Base-by-base conservation (phyloP, 2,113 vertebrate genomes). In the Columba livia region DNA sequence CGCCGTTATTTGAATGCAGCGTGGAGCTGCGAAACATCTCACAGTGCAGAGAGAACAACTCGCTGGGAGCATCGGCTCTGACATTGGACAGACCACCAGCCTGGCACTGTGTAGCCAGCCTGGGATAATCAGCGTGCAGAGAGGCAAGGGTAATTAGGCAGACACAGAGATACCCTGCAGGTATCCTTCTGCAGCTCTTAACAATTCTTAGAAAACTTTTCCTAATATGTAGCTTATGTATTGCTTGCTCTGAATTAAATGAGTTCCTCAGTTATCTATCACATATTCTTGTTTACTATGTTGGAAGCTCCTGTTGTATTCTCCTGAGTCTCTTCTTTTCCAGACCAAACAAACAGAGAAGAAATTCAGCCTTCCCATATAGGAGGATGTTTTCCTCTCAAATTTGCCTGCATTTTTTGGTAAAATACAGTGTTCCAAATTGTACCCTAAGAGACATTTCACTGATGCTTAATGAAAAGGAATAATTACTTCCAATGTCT, bases 181-280 rank as follows among this genome's bases (percentile, higher is more conserved):
- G 88, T 86, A 93, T 19, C 82, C 69, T 96, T 93, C 94, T 91
- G 94, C 66, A 84, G 89, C 83, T 75, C 73, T 61, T 79, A 57
- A 61, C 65, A 75, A 44, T 82, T 89, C 84, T 85, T 91, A 72
- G 86, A 53, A 91, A 85, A 94, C 74, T 92, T 79, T 89, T 57
- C 42, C 61, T 65, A 61, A 75, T 79, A 40, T 38, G 48, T 42
- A 65, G 74, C 80, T 79, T 79, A 25, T 58, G 34, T 88, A 57
- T 42, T 72, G 53, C 70, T 91, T 7, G 9, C 66, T 89, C 65
- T 79, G 84, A 95, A 89, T 94, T 65, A 72, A 87, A 78, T 65
- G 15, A 54, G 47, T 82, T 75, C 38, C 42, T 62, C 1, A 9
- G 53, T 89, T 95, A 81, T 64, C 47, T 32, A n/a, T 78, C 83